These are phyloP conservation scores for Brachionichthys hirsutus DNA, from an alignment of 2,113 vertebrate species.

Conservation along the genomic window DNA sequence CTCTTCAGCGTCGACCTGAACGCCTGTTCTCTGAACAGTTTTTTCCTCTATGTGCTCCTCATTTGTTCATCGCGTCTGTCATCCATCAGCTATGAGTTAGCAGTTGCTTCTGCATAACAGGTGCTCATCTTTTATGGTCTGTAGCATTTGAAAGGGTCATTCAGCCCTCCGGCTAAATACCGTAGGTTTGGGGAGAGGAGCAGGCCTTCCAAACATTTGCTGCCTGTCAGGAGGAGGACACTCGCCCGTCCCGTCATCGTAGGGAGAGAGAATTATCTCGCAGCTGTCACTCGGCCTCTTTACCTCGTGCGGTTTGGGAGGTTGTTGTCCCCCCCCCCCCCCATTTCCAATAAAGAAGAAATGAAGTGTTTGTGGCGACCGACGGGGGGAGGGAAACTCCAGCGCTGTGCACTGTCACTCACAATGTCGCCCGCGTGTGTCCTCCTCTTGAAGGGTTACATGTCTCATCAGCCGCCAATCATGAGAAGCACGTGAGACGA, in stretches of 20 bases:
- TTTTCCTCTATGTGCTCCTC: constrained; percentile 27
- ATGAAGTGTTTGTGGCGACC: constrained; percentile 77
- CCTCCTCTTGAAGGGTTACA: constrained; percentile 63
- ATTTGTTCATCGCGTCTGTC: constrained; percentile 36
- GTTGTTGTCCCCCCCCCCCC: constrained; percentile 27
- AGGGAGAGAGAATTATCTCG: constrained; percentile 79
- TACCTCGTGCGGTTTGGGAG: constrained; percentile 46
- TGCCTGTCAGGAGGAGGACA: constrained; percentile 80
- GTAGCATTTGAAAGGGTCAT: constrained; percentile 85
- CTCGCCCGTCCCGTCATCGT: constrained; percentile 76
- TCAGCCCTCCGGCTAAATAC: constrained; percentile 74
- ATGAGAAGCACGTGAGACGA: constrained; percentile 48
- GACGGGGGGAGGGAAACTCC: constrained; percentile 58
- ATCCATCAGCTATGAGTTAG: constrained; percentile 74
- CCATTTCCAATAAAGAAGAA: constrained; percentile 77
- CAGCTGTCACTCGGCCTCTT: constrained; percentile 81
- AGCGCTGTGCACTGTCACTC: constrained; percentile 63
- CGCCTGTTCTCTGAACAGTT: constrained; percentile 15
- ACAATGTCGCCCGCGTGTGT: constrained; percentile 67
- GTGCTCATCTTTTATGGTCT: constrained; percentile 80
- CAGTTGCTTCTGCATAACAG: constrained; percentile 92
- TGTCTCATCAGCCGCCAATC: constrained; percentile 72
- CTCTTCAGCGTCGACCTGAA: constrained; percentile 10
- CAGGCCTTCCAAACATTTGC: constrained; percentile 91
- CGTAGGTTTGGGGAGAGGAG: constrained; percentile 79